Base-by-base conservation (phyloP, 2,113 vertebrate species). In the Lepus europaeus region DNA sequence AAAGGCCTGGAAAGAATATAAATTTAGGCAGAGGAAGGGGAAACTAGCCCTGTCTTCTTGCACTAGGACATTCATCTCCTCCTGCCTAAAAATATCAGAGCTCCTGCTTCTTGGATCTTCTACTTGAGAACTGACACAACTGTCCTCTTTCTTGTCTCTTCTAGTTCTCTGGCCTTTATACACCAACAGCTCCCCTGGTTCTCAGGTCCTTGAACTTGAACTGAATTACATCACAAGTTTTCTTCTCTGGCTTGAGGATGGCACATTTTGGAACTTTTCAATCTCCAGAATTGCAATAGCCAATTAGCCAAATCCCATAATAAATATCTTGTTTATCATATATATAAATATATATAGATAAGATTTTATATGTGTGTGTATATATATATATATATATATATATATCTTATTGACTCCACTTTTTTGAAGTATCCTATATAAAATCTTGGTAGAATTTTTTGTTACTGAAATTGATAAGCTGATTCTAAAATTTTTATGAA, bases 401-500 rank as follows among this genome's bases (percentile, higher is more conserved):
- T 29, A n/a, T 33, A 36, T 36, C 14, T 13, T 13, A 22, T 70
- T 59, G 49, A 9, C 61, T 69, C 25, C 70, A 11, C 9, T 78
- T 56, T 29, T 87, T 9, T 33, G 29, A n/a, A 79, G 53, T 79
- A 87, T 6, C 29, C 29, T 79, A 36, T 20, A 70, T 1, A 88
- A 68, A 90, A 76, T 90, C 72, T 45, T 16, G 80, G 31, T 11
- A n/a, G 4, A 2, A 4, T 49, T 31, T 74, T 39, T 73, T 51
- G 10, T 91, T 59, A 14, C 6, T 74, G 9, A 85, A n/a, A 8
- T 8, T 63, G 68, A 36, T 10, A 93, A 81, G 39, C 19, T 51
- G 19, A 91, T 87, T 91, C 23, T 74, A 91, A 94, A 81, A 31
- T 3, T 33, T 80, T 68, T 72, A 56, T 90, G 36, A 23, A 61